Evolutionary conservation across 1,140 invertebrate genomes (phyloP).

Genomic region (Drosophila arizonae): DNA sequence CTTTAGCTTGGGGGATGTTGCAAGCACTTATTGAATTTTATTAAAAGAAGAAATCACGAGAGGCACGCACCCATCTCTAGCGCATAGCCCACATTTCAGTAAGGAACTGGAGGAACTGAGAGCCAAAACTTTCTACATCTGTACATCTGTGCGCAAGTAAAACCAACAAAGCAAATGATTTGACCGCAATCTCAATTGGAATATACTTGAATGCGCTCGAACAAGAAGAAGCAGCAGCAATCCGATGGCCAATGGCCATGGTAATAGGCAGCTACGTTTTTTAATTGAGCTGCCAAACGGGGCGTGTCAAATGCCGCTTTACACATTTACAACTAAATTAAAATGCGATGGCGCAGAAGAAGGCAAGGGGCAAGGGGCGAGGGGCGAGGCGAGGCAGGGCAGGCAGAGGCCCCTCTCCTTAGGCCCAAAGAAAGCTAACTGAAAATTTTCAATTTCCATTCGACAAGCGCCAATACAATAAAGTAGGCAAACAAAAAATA

Average conservation of each 20-base stretch:
- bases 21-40: too few species aligned
- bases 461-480: constrained; percentile 72
- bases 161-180: constrained; percentile 49
- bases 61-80: constrained; percentile 10
- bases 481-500: constrained; percentile 56
- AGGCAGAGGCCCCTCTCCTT: neutral
- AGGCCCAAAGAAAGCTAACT: constrained; percentile 70
- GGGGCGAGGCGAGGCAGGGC: too few species aligned
- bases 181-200: constrained; percentile 38
- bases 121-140: constrained; percentile 36
- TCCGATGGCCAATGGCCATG: constrained; percentile 45
- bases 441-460: constrained; percentile 81
- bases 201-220: constrained; percentile 22
- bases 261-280: constrained; percentile 66
- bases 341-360: constrained; percentile 34
- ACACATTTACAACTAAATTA: constrained; percentile 81
- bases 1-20: neutral
- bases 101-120: constrained; percentile 1
- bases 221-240: constrained; percentile 17
- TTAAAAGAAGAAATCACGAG: neutral
- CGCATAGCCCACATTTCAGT: neutral
- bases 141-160: constrained; percentile 11
- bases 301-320: constrained; percentile 77
- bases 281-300: constrained; percentile 80
- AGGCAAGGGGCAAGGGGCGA: neutral